These are phyloP conservation scores for Tribolium castaneum DNA, from an alignment of 1,140 invertebrate species.

Conservation along the genomic window DNA sequence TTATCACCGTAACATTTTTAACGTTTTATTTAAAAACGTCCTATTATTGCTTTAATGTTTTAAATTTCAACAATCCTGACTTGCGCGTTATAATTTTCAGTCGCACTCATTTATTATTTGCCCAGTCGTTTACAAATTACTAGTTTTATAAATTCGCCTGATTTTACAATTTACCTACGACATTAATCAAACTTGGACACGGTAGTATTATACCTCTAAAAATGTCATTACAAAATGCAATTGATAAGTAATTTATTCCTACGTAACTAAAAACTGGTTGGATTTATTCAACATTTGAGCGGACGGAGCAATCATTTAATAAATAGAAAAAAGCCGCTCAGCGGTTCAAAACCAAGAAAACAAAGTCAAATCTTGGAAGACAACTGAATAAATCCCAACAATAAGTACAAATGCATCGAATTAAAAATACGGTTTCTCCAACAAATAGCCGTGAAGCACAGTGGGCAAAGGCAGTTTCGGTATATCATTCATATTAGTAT, in stretches of 20 bases:
- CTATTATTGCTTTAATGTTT: no score
- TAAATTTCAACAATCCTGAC: no score
- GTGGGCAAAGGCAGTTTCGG: slow-evolving; percentile 77
- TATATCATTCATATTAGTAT: slow-evolving; percentile 78
- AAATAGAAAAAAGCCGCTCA: neutral
- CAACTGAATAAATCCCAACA: neutral
- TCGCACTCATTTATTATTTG: no score
- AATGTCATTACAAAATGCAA: neutral
- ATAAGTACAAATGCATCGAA: neutral
- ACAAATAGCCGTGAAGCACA: slow-evolving; percentile 74
- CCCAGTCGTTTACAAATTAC: no score
- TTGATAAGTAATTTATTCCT: neutral
- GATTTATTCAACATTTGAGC: neutral
- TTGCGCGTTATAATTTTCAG: no score
- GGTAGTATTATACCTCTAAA: no score
- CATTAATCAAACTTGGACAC: no score
- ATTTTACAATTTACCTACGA: no score
- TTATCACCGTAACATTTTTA: no score
- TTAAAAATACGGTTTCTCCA: slow-evolving; percentile 63
- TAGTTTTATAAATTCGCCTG: no score
- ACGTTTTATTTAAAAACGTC: no score
- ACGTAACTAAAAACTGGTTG: neutral
- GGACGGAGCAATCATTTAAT: neutral
- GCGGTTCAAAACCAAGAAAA: neutral
- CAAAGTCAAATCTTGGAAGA: neutral